Evolutionary conservation across 2,888 invertebrate species (phyloP).

Genomic region (Temnothorax unifasciatus): DNA sequence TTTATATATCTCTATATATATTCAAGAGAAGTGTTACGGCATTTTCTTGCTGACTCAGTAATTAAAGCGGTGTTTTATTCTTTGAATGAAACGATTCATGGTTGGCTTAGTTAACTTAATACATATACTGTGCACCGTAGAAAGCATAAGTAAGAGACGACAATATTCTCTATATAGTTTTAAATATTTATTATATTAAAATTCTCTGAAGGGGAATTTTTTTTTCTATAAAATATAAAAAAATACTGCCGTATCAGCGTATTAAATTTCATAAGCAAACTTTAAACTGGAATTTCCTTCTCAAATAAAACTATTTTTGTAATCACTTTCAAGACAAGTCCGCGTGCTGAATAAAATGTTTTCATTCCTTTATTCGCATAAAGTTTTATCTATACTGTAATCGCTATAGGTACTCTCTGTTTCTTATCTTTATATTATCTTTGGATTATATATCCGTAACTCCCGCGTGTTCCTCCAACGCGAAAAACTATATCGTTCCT

Average conservation of each 20-base stretch:
- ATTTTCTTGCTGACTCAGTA: constrained; percentile 41
- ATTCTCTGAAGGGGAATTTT: neutral
- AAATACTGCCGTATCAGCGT: neutral
- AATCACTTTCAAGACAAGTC: neutral
- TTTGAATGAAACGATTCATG: constrained; percentile 18
- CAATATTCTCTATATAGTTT: neutral
- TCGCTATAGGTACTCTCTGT: neutral
- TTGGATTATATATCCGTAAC: neutral
- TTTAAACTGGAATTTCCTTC: neutral
- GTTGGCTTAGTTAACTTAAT: neutral
- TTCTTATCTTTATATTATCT: neutral
- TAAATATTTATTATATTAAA: neutral
- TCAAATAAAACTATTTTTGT: neutral
- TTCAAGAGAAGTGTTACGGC: neutral
- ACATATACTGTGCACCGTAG: neutral
- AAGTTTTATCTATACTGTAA: neutral
- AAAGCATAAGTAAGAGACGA: neutral
- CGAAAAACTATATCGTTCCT: constrained; percentile 13
- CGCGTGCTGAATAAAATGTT: neutral
- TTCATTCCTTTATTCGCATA: neutral
- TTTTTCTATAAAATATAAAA: neutral
- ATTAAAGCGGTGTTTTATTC: constrained; percentile 28
- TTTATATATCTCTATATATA: neutral
- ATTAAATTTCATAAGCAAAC: neutral
- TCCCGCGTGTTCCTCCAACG: neutral